Percentiles rank a stretch among this genome's conserved stretches.
Conservation (phyloP, 2,113 vertebrate genomes). For the Pontoporia blainvillei region DNA sequence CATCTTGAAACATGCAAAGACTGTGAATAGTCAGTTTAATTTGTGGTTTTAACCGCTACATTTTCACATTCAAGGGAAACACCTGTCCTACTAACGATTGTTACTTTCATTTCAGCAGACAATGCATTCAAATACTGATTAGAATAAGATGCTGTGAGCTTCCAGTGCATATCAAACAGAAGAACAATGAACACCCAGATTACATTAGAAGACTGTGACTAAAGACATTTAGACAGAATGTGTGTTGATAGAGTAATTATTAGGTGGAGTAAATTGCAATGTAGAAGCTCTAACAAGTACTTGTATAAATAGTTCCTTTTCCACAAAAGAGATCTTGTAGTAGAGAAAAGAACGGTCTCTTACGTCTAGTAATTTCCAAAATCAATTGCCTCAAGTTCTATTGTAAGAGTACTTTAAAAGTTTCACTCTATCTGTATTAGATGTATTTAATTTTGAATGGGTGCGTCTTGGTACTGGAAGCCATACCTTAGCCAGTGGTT, state of each 20-base stretch:
- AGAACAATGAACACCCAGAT: slow-evolving; percentile 39
- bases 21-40: neutral
- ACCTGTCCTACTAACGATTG: slow-evolving; percentile 54
- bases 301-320: slow-evolving; percentile 62
- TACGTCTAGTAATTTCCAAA: slow-evolving; percentile 41
- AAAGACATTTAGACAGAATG: slow-evolving; percentile 51
- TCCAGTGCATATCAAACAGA: slow-evolving; percentile 46
- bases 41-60: slow-evolving; percentile 32
- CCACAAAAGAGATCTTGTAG: slow-evolving; percentile 34
- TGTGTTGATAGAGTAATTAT: slow-evolving; percentile 69
- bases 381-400: slow-evolving; percentile 26
- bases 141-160: slow-evolving; percentile 10
- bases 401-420: slow-evolving; percentile 21
- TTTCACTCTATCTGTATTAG: neutral
- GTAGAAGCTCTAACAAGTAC: slow-evolving; percentile 46
- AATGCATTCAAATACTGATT: slow-evolving; percentile 61
- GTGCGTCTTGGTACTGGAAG: slow-evolving; percentile 4
- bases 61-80: slow-evolving; percentile 27
- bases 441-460: slow-evolving; percentile 39
- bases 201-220: slow-evolving; percentile 33
- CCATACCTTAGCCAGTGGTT: slow-evolving; percentile 46
- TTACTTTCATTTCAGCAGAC: slow-evolving; percentile 40
- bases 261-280: slow-evolving; percentile 62
- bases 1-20: slow-evolving; percentile 29
- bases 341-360: neutral